A percentile compares a stretch with the other conserved stretches of the same genome.
Evolutionary conservation across 2,888 invertebrate genomes (phyloP).

Genomic region (Encarsia formosa): DNA sequence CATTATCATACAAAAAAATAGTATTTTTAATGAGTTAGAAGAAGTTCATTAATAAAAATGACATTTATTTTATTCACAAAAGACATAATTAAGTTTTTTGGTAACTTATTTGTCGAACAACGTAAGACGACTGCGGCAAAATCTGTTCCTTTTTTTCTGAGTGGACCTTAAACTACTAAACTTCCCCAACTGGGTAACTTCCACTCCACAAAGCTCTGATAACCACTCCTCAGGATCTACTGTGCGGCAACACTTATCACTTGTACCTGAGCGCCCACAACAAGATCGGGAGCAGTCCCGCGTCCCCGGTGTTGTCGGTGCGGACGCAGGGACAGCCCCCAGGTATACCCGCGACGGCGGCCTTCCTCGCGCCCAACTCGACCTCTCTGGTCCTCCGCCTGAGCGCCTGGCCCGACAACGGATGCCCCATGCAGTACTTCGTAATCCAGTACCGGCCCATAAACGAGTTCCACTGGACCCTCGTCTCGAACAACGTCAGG

Average conservation of each 20-base stretch:
- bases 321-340: slow-evolving; percentile 71
- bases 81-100: too few species aligned
- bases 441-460: slow-evolving; percentile 66
- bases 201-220: too few species aligned
- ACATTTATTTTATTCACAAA: too few species aligned
- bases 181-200: too few species aligned
- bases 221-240: slow-evolving; percentile 58
- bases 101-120: too few species aligned
- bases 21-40: too few species aligned
- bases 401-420: slow-evolving; percentile 71
- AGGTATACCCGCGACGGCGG: slow-evolving; percentile 61
- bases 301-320: slow-evolving; percentile 66
- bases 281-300: slow-evolving; percentile 67
- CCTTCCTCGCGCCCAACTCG: slow-evolving; percentile 67
- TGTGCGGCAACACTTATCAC: slow-evolving; percentile 71
- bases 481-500: slow-evolving; percentile 68
- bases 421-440: slow-evolving; percentile 67
- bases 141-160: too few species aligned
- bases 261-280: slow-evolving; percentile 67
- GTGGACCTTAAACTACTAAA: too few species aligned
- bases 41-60: too few species aligned
- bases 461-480: slow-evolving; percentile 64
- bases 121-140: too few species aligned
- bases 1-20: too few species aligned
- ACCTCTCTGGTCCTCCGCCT: slow-evolving; percentile 64